Percentiles rank a stretch among this genome's conserved stretches.
Evolutionary conservation across 1,140 invertebrate genomes (phyloP).

Genomic region (Diorhabda elongata): DNA sequence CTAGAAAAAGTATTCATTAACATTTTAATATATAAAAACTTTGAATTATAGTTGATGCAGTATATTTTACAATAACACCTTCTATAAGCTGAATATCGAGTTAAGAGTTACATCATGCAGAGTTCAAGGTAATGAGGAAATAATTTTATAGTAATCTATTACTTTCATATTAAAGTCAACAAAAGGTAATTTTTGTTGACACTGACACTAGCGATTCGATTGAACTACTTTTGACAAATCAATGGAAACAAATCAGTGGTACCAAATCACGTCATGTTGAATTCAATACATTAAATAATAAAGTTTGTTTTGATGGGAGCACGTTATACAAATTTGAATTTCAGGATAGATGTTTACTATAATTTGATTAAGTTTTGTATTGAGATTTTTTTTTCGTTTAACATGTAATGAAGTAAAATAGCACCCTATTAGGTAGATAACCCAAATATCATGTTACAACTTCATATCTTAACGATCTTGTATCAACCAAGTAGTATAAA

Average conservation of each 20-base stretch:
- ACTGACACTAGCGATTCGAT: background rate
- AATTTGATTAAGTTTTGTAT: too few species aligned
- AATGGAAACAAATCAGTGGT: background rate
- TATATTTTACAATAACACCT: background rate
- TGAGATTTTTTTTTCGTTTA: too few species aligned
- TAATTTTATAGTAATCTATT: background rate
- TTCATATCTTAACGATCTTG: too few species aligned
- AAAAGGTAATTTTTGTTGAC: background rate
- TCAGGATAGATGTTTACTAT: too few species aligned
- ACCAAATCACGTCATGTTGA: background rate
- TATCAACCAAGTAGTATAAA: too few species aligned
- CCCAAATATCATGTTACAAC: too few species aligned
- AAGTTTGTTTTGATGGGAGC: too few species aligned
- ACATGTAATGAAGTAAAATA: too few species aligned
- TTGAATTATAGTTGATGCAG: background rate
- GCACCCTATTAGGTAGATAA: too few species aligned
- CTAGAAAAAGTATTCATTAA: background rate
- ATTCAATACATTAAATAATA: too few species aligned
- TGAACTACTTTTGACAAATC: slow-evolving; percentile 2
- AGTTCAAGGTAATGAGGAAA: background rate
- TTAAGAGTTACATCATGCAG: background rate
- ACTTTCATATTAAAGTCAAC: background rate
- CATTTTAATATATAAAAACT: background rate
- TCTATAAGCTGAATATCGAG: background rate
- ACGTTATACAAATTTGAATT: too few species aligned